These are phyloP conservation scores for Aurelia coerulea DNA, from an alignment of 30 jellyfish, hydroid and myxozoan genomes.

Conservation along the genomic window DNA sequence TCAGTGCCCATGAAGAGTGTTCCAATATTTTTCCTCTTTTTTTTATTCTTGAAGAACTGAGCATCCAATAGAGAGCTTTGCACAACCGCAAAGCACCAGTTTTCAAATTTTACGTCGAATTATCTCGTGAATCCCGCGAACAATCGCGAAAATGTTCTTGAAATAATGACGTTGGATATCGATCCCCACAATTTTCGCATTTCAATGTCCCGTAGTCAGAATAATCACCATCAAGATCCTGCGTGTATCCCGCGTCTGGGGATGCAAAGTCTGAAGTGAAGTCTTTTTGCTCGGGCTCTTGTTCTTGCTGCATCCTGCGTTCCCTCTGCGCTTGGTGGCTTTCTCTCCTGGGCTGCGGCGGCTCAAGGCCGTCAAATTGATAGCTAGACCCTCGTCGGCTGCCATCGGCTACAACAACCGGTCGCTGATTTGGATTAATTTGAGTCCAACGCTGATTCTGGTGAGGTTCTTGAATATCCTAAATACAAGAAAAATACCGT, in stretches of 20 bases:
- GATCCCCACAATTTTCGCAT: constrained; percentile 63
- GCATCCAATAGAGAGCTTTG: no score
- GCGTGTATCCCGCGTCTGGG: constrained; percentile 2
- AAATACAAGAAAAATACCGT: not conserved
- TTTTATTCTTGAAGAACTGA: no score
- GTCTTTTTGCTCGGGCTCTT: not conserved
- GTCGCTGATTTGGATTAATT: not conserved
- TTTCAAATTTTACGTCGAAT: no score
- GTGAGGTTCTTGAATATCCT: not conserved
- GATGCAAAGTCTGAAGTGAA: no score
- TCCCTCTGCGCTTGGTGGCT: constrained; percentile 24
- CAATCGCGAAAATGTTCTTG: constrained; percentile 71
- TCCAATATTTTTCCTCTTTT: no score
- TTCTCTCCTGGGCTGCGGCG: not conserved
- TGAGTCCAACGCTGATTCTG: not conserved
- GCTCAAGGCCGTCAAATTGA: not conserved
- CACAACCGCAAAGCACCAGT: no score
- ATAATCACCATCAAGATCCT: constrained; percentile 23
- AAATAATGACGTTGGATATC: constrained; percentile 23
- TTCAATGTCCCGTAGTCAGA: constrained; percentile 52
- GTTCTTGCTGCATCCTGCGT: constrained; percentile 19
- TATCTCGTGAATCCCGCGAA: constrained; percentile 16
- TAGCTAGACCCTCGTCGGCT: not conserved
- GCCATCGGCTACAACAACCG: constrained; percentile 33
- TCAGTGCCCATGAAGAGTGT: no score